Percentiles rank a stretch among this genome's conserved stretches.
These are phyloP conservation scores for Eutolmus rufibarbis DNA, from an alignment of 2,888 invertebrate species.

Conservation along the genomic window DNA sequence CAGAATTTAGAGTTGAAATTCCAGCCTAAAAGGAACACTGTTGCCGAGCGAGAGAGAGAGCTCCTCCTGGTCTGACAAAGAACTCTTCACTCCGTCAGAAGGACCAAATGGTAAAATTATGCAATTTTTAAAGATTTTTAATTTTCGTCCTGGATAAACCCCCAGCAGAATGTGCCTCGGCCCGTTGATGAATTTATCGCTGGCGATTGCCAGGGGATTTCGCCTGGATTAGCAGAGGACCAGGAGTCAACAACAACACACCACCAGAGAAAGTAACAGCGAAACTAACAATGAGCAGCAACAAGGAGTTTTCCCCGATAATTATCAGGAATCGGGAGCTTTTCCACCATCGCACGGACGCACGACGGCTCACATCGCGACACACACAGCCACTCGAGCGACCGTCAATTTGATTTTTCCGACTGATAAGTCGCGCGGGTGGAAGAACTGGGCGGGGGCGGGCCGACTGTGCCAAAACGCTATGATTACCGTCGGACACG, in stretches of 20 bases:
- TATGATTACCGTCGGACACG: background rate
- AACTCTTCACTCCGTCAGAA: background rate
- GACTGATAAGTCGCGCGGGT: slow-evolving; percentile 5
- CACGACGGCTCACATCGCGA: slow-evolving; percentile 1
- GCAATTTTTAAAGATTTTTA: slow-evolving; percentile 12
- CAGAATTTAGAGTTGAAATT: background rate
- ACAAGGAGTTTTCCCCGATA: slow-evolving; percentile 19
- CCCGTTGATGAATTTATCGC: background rate
- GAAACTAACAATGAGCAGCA: slow-evolving; percentile 18
- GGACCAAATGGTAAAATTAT: background rate
- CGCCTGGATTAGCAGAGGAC: background rate
- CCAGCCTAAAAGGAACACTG: background rate
- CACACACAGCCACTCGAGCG: slow-evolving; percentile 11
- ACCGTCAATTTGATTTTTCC: slow-evolving; percentile 22
- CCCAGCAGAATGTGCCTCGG: background rate
- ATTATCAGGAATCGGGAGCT: background rate
- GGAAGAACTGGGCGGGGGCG: background rate
- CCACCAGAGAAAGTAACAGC: background rate
- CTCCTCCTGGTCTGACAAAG: background rate
- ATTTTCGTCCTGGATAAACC: background rate
- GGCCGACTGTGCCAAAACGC: background rate
- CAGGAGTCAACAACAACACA: slow-evolving; percentile 22
- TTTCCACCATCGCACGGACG: slow-evolving; percentile 14
- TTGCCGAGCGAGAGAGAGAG: background rate
- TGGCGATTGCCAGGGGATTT: background rate